Evolutionary conservation across 2,888 invertebrate genomes (phyloP).

Genomic region (Nephrotoma guestfalica): DNA sequence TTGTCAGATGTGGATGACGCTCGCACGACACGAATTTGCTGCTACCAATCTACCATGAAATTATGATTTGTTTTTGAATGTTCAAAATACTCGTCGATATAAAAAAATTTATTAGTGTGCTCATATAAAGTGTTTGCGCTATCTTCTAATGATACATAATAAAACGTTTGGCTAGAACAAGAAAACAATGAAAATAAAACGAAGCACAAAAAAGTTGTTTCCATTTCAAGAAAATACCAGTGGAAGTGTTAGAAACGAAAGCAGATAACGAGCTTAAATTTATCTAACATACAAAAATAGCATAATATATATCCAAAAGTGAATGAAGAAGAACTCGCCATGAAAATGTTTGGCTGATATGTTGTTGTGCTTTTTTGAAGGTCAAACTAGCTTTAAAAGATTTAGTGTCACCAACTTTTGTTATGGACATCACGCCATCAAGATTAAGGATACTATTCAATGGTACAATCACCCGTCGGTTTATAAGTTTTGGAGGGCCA

Average conservation of each 20-base stretch:
- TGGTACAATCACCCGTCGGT: no score
- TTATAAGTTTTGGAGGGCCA: no score
- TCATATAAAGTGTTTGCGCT: background rate
- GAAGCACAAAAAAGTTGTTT: background rate
- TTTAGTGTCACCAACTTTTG: background rate
- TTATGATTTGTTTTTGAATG: background rate
- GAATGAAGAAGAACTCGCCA: background rate
- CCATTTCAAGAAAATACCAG: background rate
- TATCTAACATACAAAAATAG: background rate
- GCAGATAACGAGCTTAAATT: background rate
- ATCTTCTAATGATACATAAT: background rate
- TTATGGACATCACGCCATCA: no score
- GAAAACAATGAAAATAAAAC: background rate
- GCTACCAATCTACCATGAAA: background rate
- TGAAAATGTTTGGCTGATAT: background rate
- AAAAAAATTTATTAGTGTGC: background rate
- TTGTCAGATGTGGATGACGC: background rate
- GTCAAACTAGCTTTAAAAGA: background rate
- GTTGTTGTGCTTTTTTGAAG: background rate
- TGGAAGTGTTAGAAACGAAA: background rate
- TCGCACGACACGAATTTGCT: no score
- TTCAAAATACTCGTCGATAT: background rate
- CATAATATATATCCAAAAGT: background rate
- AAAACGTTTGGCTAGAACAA: background rate
- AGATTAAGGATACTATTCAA: no score